Percentiles rank a stretch among this genome's conserved stretches.
Evolutionary conservation across 2,113 vertebrate genomes (phyloP).

Genomic region (Microtus montanus): DNA sequence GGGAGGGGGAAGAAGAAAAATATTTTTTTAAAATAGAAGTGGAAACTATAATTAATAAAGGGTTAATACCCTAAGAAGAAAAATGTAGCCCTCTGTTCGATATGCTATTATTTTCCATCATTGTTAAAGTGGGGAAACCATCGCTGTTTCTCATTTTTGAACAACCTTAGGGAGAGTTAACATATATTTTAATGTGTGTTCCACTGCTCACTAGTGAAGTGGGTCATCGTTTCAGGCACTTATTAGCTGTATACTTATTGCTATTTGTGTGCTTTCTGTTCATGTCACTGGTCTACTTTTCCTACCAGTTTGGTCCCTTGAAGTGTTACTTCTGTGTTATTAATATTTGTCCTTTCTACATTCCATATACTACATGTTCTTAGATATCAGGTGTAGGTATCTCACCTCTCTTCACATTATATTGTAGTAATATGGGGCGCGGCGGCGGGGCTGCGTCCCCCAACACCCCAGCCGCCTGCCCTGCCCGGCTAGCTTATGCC

Average conservation of each 20-base stretch:
- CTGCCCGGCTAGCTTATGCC: too few relatives aligned
- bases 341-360: background rate
- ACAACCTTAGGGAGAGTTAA: background rate
- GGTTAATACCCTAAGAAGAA: background rate
- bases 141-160: background rate
- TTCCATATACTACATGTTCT: background rate
- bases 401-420: background rate
- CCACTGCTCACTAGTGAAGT: background rate
- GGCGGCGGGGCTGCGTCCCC: too few relatives aligned
- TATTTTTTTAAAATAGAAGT: background rate
- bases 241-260: background rate
- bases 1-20: background rate
- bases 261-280: background rate
- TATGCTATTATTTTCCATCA: background rate
- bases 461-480: too few relatives aligned
- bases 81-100: background rate
- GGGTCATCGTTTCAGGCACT: background rate
- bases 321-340: background rate
- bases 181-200: background rate
- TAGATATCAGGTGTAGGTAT: background rate
- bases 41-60: background rate
- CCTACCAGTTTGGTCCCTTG: background rate
- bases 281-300: background rate
- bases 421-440: too few relatives aligned
- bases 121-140: background rate